Evolutionary conservation across 2,888 invertebrate genomes (phyloP), one percentile per base, ranked within the genome.

Genomic region (Phortica magna): DNA sequence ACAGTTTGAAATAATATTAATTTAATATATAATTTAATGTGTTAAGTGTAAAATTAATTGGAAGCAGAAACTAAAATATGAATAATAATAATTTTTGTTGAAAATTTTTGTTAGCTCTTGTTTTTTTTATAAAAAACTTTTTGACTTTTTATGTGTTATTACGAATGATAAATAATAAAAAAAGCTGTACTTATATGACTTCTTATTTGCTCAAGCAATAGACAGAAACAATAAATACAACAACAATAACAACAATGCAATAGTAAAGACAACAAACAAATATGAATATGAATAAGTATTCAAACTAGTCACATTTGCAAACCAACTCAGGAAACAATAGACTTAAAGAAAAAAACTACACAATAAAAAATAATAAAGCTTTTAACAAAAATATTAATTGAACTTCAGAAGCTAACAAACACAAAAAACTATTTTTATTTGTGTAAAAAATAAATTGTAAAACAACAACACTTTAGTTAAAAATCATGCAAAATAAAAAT

Each of bases 21-120:
- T 73, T 53, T 73, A 75, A 59, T 19, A 61, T 64, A 67, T 74
- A 83, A 87, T 84, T 77, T 77, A 73, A 71, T 70, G 57, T 59
- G 53, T 57, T 41, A 39, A n/a, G 31, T 65, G 65, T 65, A 65
- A 65, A 65, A 70, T 22, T 55, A 55, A 65, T 64, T 72, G 64
- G 55, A 71, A 75, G 31, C 2, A 31, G 31, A 31, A 31, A 31
- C 31, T 31, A 64, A 73, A 72, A 72, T 65, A 19, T 57, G 57
- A 64, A 55, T 14, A 48, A 22, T 12, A 75, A 76, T 82, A 84
- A 84, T 84, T 90, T 90, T 88, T 88, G 84, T 87, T 88, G 84
- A 88, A 84, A 80, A 88, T 86, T 88, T 89, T 88, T 89, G 89
- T 88, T 88, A 88, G 88, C 82, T 84, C 81, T 88, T 85, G 88